Conservation (phyloP, 2,888 invertebrate species). For the Drosophila diplacantha region DNA sequence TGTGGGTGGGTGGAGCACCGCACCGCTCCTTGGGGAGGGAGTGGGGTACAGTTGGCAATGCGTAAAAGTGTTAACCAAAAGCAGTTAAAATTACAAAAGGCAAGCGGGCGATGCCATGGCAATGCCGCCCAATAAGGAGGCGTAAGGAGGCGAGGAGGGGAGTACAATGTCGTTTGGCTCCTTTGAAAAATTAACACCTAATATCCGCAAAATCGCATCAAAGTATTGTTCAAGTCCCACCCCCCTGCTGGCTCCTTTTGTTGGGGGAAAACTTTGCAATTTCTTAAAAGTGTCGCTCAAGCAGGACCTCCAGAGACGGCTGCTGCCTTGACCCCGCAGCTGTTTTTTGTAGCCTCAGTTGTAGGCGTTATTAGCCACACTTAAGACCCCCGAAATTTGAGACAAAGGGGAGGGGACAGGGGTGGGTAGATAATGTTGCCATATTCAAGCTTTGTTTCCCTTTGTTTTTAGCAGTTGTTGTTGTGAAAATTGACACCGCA, state of each 20-base stretch:
- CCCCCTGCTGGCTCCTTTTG: slow-evolving; percentile 55
- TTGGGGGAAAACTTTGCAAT: slow-evolving; percentile 68
- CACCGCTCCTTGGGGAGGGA: background rate
- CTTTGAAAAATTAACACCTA: slow-evolving; percentile 73
- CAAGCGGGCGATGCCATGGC: slow-evolving; percentile 56
- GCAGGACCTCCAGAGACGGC: too few relatives aligned
- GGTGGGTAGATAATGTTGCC: slow-evolving; percentile 40
- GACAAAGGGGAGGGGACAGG: slow-evolving; percentile 39
- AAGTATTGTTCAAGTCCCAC: slow-evolving; percentile 60
- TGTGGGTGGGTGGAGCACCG: background rate
- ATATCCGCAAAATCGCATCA: slow-evolving; percentile 73
- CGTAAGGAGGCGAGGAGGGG: background rate
- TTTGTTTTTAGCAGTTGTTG: slow-evolving; percentile 23
- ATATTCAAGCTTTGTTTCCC: slow-evolving; percentile 48
- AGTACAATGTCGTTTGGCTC: slow-evolving; percentile 48
- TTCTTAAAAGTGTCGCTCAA: slow-evolving; percentile 65
- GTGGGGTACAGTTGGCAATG: slow-evolving; percentile 58
- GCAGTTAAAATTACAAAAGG: slow-evolving; percentile 73
- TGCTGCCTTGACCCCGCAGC: slow-evolving; percentile 47
- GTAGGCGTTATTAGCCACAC: slow-evolving; percentile 72
- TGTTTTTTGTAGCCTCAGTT: slow-evolving; percentile 57
- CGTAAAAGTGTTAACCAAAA: slow-evolving; percentile 72
- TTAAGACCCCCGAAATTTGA: slow-evolving; percentile 51
- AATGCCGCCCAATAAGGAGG: slow-evolving; percentile 35
- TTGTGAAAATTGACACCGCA: slow-evolving; percentile 74